phyloP scores from a whole-genome alignment of 2,888 invertebrate species.

The Thera obeliscata region DNA sequence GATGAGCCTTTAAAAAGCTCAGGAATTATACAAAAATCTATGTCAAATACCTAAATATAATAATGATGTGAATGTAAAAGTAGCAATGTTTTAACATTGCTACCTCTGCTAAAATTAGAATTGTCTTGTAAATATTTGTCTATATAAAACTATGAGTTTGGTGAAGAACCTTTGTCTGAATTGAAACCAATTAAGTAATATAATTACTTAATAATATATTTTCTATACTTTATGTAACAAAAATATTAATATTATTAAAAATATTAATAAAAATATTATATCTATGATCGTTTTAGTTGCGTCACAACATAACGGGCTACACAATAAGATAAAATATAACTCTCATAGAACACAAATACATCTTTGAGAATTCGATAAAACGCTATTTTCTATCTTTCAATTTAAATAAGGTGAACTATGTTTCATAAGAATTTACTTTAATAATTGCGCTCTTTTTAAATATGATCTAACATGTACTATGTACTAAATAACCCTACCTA shows the following conservation, averaged over 20 bases:
- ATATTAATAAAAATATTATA: too few species aligned
- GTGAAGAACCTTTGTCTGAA: conserved; percentile 6
- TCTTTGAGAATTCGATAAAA: conserved; percentile 13
- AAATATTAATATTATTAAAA: too few species aligned
- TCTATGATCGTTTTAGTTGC: conserved; percentile 24
- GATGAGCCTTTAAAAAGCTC: background rate
- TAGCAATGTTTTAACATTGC: background rate
- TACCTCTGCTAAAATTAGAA: background rate
- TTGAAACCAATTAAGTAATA: background rate
- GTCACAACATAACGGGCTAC: conserved; percentile 17
- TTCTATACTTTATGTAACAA: conserved; percentile 12
- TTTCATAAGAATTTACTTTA: background rate
- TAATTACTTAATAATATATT: conserved; percentile 1
- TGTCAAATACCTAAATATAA: background rate
- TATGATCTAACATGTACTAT: conserved; percentile 9
- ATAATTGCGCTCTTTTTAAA: conserved; percentile 16
- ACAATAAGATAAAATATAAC: conserved; percentile 15
- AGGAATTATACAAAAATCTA: too few species aligned
- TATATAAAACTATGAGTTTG: conserved; percentile 13
- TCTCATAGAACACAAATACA: conserved; percentile 14
- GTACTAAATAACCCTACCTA: conserved; percentile 2
- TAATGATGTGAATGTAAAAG: too few species aligned
- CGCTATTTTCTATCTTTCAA: background rate
- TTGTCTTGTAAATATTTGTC: conserved; percentile 7
- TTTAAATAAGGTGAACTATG: background rate